A percentile compares a stretch with the other conserved stretches of the same genome.
Evolutionary conservation across 2,888 invertebrate genomes (phyloP).

Genomic region (Caenorhabditis panamensis): DNA sequence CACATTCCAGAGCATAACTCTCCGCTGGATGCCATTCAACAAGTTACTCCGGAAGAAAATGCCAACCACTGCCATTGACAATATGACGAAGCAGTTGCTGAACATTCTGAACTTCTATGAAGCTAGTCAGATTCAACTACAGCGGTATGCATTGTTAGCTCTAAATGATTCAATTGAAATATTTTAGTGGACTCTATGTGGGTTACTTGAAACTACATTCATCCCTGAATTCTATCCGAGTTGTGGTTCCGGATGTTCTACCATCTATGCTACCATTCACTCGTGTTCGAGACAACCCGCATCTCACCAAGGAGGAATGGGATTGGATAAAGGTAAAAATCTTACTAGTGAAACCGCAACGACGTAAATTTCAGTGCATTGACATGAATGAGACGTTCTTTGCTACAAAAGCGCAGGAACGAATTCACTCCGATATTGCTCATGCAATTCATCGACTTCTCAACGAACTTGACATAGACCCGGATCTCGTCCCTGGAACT

Average conservation of each 20-base stretch:
- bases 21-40: constrained; percentile 92
- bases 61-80: constrained; percentile 85
- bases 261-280: constrained; percentile 96
- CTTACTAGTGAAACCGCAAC: background rate
- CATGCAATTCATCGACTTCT: constrained; percentile 72
- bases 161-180: background rate
- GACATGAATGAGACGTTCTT: constrained; percentile 61
- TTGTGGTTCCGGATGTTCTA: constrained; percentile 92
- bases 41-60: constrained; percentile 87
- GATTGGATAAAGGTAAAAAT: constrained; percentile 84
- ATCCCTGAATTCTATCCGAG: constrained; percentile 84
- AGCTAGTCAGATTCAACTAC: constrained; percentile 89
- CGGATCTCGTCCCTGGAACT: constrained; percentile 87
- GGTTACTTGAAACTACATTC: constrained; percentile 97
- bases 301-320: constrained; percentile 96
- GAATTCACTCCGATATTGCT: constrained; percentile 81
- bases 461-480: constrained; percentile 75
- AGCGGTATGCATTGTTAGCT: constrained; percentile 82
- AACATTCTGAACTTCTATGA: constrained; percentile 87
- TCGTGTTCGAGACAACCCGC: constrained; percentile 93
- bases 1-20: constrained; percentile 90
- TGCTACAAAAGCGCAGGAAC: constrained; percentile 81
- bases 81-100: constrained; percentile 90
- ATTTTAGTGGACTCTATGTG: constrained; percentile 88
- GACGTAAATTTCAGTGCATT: constrained; percentile 59